phyloP scores from a whole-genome alignment of 1,140 invertebrate species.

The Propsilocerus akamusi region DNA sequence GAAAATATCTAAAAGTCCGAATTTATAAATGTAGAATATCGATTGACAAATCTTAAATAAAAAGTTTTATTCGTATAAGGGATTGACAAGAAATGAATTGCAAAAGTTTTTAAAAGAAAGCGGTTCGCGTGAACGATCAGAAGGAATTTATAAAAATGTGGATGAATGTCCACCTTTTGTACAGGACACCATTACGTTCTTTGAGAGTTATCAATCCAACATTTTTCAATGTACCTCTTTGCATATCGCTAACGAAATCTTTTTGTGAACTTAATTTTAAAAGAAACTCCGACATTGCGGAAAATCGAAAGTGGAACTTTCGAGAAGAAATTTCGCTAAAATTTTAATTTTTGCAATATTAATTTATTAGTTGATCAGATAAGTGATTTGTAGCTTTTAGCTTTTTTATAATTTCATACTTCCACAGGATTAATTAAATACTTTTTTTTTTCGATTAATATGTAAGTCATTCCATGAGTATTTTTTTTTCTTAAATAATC shows the following conservation, averaged over 20 bases:
- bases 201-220: not conserved
- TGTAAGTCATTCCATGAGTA: slow-evolving; percentile 3
- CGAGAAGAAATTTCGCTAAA: no score
- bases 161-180: not conserved
- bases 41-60: not conserved
- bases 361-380: not conserved
- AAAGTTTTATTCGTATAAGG: not conserved
- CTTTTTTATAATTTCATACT: not conserved
- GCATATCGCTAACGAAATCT: no score
- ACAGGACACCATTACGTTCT: not conserved
- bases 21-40: slow-evolving; percentile 5
- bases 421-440: not conserved
- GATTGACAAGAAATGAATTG: not conserved
- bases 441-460: not conserved
- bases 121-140: not conserved
- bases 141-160: not conserved
- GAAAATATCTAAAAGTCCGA: slow-evolving; percentile 5
- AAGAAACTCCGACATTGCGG: no score
- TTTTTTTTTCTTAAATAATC: no score
- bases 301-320: no score
- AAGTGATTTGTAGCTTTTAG: not conserved
- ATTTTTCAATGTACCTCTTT: slow-evolving; percentile 4
- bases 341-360: slow-evolving; percentile 4
- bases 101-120: slow-evolving; percentile 1
- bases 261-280: not conserved